These are phyloP conservation scores for Cotesia chilonis DNA, from an alignment of 1,140 invertebrate species.

Conservation along the genomic window DNA sequence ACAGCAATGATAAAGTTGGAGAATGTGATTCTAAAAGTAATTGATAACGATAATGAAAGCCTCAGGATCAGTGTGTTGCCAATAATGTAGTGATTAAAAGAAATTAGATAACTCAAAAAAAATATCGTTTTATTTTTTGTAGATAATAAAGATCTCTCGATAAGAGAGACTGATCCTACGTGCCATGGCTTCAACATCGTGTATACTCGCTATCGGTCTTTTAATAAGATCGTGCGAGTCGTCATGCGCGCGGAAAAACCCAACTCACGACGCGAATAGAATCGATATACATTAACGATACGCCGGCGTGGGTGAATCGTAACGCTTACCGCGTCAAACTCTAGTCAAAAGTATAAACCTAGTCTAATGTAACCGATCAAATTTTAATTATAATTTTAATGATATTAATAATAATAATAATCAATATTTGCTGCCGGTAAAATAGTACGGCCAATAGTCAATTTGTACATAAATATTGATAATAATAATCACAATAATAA, in stretches of 20 bases:
- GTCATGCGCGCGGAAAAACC: constrained; percentile 35
- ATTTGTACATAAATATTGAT: constrained; percentile 27
- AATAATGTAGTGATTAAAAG: background rate
- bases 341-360: constrained; percentile 22
- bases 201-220: constrained; percentile 28
- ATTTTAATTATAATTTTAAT: constrained; percentile 18
- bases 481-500: background rate
- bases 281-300: constrained; percentile 44
- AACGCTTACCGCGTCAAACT: constrained; percentile 30
- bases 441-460: constrained; percentile 14
- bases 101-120: background rate
- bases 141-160: constrained; percentile 10
- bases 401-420: constrained; percentile 18
- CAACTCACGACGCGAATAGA: constrained; percentile 30
- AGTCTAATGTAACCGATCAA: constrained; percentile 21
- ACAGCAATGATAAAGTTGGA: background rate
- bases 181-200: constrained; percentile 31
- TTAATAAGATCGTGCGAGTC: constrained; percentile 31
- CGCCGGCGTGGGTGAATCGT: constrained; percentile 24
- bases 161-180: constrained; percentile 19
- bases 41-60: background rate
- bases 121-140: constrained; percentile 2
- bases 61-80: background rate
- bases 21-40: background rate
- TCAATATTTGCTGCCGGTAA: background rate